These are phyloP conservation scores for Bucorvus abyssinicus DNA, from an alignment of 2,797 vertebrate genomes.

Conservation along the genomic window DNA sequence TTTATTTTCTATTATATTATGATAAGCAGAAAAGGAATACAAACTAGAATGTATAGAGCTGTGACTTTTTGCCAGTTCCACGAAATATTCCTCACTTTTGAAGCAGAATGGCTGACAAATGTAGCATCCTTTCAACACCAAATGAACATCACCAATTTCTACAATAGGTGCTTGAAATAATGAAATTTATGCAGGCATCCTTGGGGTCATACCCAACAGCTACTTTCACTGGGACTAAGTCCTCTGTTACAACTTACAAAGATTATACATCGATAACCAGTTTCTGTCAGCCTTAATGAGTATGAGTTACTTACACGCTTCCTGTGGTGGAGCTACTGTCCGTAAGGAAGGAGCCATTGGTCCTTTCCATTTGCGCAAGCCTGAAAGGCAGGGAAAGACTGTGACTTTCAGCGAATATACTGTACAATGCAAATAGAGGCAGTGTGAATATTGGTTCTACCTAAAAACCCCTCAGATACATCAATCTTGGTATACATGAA, in stretches of 20 bases:
- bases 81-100: not conserved
- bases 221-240: not conserved
- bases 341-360: constrained; percentile 92
- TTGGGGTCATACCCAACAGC: not conserved
- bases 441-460: not conserved
- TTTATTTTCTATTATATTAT: not conserved
- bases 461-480: not conserved
- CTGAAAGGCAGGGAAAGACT: constrained; percentile 69
- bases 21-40: not conserved
- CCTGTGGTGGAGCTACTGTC: constrained; percentile 96
- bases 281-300: not conserved
- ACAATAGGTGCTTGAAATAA: not conserved
- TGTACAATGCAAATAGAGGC: not conserved
- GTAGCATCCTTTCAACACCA: not conserved
- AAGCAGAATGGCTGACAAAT: not conserved
- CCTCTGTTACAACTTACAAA: not conserved
- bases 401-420: not conserved
- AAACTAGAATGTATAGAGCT: not conserved
- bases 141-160: not conserved
- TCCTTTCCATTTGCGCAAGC: constrained; percentile 95
- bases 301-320: constrained; percentile 90
- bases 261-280: not conserved
- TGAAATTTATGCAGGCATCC: not conserved
- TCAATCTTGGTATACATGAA: not conserved
- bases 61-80: not conserved